Evolutionary conservation across 2,113 vertebrate species (phyloP).

Genomic region (Balaenoptera acutorostrata): DNA sequence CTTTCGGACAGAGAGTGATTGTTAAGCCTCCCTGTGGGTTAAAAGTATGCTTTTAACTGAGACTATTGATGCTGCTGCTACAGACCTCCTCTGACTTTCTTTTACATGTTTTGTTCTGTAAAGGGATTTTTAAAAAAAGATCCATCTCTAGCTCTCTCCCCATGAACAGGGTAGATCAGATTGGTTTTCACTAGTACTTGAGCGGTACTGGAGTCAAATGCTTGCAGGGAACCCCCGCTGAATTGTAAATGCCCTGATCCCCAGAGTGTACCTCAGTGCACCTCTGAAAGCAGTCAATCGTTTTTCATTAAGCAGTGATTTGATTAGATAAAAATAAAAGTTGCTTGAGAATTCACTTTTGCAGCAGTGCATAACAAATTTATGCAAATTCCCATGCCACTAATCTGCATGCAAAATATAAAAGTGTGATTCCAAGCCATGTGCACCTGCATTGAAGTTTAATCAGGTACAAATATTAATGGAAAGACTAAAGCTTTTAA

Average conservation of each 20-base stretch:
- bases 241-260: constrained; percentile 37
- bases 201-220: constrained; percentile 23
- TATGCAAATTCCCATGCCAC: constrained; percentile 81
- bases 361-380: constrained; percentile 81
- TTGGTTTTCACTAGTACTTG: constrained; percentile 28
- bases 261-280: constrained; percentile 38
- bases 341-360: constrained; percentile 84
- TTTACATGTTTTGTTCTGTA: constrained; percentile 1
- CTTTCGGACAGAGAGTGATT: constrained; percentile 20
- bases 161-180: background rate
- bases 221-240: background rate
- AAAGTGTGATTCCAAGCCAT: constrained; percentile 80
- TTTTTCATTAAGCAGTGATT: constrained; percentile 82
- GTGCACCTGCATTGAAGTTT: constrained; percentile 81
- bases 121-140: background rate
- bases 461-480: constrained; percentile 77
- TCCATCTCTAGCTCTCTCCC: background rate
- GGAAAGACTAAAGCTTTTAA: constrained; percentile 75
- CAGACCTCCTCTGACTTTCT: background rate
- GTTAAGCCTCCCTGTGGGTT: constrained; percentile 28
- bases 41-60: constrained; percentile 40
- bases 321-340: constrained; percentile 88
- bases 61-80: constrained; percentile 11
- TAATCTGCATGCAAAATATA: constrained; percentile 82
- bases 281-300: constrained; percentile 75